Conservation (phyloP, 1,140 invertebrate species). For the Kradibia gibbosae region DNA sequence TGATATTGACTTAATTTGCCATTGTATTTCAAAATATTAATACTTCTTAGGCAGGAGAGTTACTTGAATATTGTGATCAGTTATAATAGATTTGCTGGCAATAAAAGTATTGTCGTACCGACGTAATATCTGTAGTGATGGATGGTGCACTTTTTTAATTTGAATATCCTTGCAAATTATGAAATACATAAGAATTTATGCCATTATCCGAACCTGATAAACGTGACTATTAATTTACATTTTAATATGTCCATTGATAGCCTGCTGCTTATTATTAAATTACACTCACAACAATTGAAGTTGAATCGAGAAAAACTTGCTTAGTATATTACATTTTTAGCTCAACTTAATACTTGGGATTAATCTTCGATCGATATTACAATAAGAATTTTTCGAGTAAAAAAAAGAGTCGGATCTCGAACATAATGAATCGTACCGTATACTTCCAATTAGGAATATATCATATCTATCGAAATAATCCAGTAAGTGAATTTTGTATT, state of each 20-base stretch:
- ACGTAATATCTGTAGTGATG: not conserved
- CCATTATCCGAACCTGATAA: not conserved
- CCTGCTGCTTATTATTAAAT: not conserved
- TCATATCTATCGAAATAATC: no score
- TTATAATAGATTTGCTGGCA: not conserved
- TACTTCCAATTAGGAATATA: no score
- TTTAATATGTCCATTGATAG: not conserved
- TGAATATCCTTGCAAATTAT: not conserved
- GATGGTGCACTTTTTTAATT: conserved; percentile 5
- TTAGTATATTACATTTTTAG: no score
- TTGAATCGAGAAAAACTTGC: no score
- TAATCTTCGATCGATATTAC: no score
- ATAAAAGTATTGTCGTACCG: not conserved
- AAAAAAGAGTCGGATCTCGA: no score
- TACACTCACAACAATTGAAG: no score
- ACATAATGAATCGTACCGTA: no score
- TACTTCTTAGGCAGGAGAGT: not conserved
- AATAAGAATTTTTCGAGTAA: no score
- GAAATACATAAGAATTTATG: not conserved
- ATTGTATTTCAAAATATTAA: conserved; percentile 10
- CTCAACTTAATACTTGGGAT: no score
- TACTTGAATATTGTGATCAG: not conserved
- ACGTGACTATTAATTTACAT: not conserved
- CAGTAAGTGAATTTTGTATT: no score
- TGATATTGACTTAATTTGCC: not conserved